Conservation (phyloP, 2,113 vertebrate species). For the Halichoeres trimaculatus region DNA sequence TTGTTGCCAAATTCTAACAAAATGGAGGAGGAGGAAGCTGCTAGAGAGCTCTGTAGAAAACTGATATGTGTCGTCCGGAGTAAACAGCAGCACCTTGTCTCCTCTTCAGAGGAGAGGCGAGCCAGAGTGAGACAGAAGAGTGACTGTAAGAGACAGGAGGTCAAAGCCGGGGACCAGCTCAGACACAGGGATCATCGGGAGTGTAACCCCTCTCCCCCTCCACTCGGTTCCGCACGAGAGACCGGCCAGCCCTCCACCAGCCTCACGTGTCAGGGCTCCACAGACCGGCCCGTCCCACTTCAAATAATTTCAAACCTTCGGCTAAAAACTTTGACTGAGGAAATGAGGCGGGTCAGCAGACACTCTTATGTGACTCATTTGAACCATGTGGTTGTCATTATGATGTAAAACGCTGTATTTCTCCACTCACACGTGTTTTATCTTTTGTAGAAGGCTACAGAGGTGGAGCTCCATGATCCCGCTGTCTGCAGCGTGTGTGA, state of each 20-base stretch:
- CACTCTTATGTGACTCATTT: neutral
- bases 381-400: neutral
- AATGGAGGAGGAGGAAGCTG: conserved; percentile 50
- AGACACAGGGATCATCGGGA: too few relatives aligned
- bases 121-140: neutral
- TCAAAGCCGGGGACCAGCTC: neutral
- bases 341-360: conserved; percentile 71
- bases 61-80: conserved; percentile 52
- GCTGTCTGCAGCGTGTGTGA: conserved; percentile 72
- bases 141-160: neutral
- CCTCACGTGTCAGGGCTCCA: neutral
- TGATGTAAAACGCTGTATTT: neutral
- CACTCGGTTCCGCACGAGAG: neutral
- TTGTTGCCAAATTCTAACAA: neutral
- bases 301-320: conserved; percentile 66
- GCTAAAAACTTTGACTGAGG: conserved; percentile 68
- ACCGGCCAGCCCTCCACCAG: neutral
- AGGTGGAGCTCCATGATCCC: conserved; percentile 64
- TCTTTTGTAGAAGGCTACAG: conserved; percentile 61
- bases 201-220: neutral
- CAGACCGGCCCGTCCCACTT: conserved; percentile 59
- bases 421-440: neutral
- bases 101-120: neutral
- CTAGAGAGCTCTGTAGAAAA: conserved; percentile 56
- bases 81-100: neutral